These are phyloP conservation scores for Miniopterus natalensis DNA, from an alignment of 2,113 vertebrate genomes.

Conservation along the genomic window DNA sequence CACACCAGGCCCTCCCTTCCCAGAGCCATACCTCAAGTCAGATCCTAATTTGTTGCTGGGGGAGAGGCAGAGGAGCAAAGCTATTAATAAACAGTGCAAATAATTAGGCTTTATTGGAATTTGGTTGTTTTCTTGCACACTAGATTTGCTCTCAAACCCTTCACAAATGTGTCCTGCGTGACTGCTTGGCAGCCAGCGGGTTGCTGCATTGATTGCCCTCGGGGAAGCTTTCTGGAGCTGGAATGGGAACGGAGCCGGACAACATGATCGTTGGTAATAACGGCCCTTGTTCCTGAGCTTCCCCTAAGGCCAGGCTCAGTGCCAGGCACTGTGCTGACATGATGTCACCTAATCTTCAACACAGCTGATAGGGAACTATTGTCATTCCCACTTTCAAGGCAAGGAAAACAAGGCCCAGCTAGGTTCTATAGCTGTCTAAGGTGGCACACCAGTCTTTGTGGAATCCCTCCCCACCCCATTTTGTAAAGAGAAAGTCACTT, in stretches of 20 bases:
- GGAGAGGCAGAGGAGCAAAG: slow-evolving; percentile 50
- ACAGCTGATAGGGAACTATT: not conserved
- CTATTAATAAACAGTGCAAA: slow-evolving; percentile 63
- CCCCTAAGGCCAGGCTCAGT: not conserved
- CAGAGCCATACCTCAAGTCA: slow-evolving; percentile 48
- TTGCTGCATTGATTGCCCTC: not conserved
- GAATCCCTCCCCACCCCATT: not conserved
- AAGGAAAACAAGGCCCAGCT: not conserved
- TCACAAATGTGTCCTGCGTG: not conserved
- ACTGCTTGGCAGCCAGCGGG: not conserved
- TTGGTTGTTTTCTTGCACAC: slow-evolving; percentile 54
- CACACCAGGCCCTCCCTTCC: not conserved
- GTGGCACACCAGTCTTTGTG: not conserved
- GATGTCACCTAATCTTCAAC: slow-evolving; percentile 14
- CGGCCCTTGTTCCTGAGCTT: not conserved
- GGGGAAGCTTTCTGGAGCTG: slow-evolving; percentile 3
- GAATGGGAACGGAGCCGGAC: not conserved
- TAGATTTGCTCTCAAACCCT: slow-evolving; percentile 51
- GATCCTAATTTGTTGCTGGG: slow-evolving; percentile 43
- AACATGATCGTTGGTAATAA: not conserved
- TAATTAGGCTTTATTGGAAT: slow-evolving; percentile 56
- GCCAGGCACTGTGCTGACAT: not conserved
- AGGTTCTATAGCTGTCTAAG: not conserved
- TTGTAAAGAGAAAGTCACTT: not conserved
- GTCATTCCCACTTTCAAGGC: not conserved